Evolutionary conservation across 30 jellyfish, hydroid and myxozoan genomes (phyloP).

Genomic region (Pelagia noctiluca): DNA sequence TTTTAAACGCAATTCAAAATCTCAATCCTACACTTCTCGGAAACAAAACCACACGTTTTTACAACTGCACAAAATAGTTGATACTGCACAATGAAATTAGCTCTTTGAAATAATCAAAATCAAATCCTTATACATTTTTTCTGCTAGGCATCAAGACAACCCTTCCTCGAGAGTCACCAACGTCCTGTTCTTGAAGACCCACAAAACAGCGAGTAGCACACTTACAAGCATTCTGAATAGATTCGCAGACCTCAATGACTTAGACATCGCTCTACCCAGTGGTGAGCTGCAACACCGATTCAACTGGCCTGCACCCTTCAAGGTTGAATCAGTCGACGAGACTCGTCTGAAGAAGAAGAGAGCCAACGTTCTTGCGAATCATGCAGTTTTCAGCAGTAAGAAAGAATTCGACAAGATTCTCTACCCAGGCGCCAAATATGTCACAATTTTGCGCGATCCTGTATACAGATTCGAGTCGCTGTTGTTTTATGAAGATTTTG

Average conservation of each 20-base stretch:
- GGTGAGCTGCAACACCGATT: conserved; percentile 44
- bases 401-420: conserved; percentile 63
- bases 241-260: conserved; percentile 57
- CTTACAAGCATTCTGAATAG: conserved; percentile 76
- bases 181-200: conserved; percentile 79
- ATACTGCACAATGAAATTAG: not conserved
- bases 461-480: conserved; percentile 70
- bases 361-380: conserved; percentile 74
- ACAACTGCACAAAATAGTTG: not conserved
- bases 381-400: conserved; percentile 62
- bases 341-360: conserved; percentile 61
- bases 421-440: conserved; percentile 49
- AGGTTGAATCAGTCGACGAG: conserved; percentile 55
- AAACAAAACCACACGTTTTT: too few species aligned
- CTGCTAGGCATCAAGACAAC: not conserved
- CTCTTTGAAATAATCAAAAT: not conserved
- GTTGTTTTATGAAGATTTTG: conserved; percentile 67
- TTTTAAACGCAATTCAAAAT: too few species aligned
- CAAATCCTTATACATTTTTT: not conserved
- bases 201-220: conserved; percentile 88
- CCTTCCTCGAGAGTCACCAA: conserved; percentile 29
- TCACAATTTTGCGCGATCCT: conserved; percentile 82
- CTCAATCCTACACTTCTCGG: too few species aligned
- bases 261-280: conserved; percentile 75
- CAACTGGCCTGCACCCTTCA: conserved; percentile 80